Percentiles rank a stretch among this genome's conserved stretches.
These are phyloP conservation scores for Cistogaster globosa DNA, from an alignment of 2,888 invertebrate genomes.

Conservation along the genomic window DNA sequence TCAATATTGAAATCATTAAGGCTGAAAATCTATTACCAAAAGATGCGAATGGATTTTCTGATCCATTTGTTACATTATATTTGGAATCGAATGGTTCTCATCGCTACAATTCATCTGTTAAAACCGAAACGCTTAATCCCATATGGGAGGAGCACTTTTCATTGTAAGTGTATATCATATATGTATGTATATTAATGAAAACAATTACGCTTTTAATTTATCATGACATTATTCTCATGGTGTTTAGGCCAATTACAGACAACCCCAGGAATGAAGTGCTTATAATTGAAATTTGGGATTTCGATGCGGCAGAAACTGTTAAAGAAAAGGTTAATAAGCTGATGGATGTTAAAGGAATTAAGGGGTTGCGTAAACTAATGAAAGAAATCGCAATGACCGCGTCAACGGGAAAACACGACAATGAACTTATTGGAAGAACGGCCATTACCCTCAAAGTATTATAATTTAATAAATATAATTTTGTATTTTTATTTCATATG, in stretches of 20 bases:
- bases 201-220: background rate
- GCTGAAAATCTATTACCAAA: constrained; percentile 93
- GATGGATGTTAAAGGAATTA: constrained; percentile 92
- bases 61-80: constrained; percentile 97
- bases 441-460: constrained; percentile 89
- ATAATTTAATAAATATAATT: background rate
- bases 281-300: constrained; percentile 94
- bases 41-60: constrained; percentile 96
- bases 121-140: constrained; percentile 94
- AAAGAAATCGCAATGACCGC: constrained; percentile 97
- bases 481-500: constrained; percentile 62
- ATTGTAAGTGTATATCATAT: constrained; percentile 83
- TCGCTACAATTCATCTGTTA: constrained; percentile 95
- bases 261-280: constrained; percentile 89
- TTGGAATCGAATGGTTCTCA: constrained; percentile 90
- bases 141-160: constrained; percentile 99
- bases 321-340: constrained; percentile 94
- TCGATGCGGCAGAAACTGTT: constrained; percentile 94
- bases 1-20: constrained; percentile 93
- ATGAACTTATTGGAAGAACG: constrained; percentile 96
- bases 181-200: background rate
- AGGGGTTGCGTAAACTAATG: constrained; percentile 91
- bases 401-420: constrained; percentile 96
- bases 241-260: constrained; percentile 86
- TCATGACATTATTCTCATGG: constrained; percentile 74